A percentile compares a stretch with the other conserved stretches of the same genome.
Conservation (phyloP, 2,888 invertebrate species). For the Rhodophaea formosa region DNA sequence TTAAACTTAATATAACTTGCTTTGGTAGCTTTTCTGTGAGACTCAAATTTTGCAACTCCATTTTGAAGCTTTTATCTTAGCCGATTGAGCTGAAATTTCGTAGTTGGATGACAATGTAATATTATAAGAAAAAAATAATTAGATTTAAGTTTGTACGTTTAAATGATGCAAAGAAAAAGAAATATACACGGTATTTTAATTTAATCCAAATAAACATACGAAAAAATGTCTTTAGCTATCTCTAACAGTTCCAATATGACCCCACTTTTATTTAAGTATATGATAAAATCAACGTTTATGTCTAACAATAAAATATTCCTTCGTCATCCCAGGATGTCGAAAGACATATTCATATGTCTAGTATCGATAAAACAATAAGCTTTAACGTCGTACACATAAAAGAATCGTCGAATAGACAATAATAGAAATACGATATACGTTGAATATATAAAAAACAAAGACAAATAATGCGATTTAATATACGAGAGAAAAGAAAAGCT, state of each 20-base stretch:
- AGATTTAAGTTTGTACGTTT: no score
- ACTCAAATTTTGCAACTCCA: no score
- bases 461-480: slow-evolving; percentile 1
- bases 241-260: not conserved
- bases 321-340: not conserved
- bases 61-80: no score
- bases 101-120: no score
- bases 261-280: not conserved
- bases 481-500: not conserved
- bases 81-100: no score
- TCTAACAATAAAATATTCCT: not conserved
- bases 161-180: no score
- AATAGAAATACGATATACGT: not conserved
- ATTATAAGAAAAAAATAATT: no score
- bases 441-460: slow-evolving; percentile 1
- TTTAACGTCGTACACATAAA: not conserved
- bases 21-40: no score
- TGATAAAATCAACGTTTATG: not conserved
- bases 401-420: not conserved
- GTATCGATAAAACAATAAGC: not conserved
- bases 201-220: no score
- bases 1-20: no score
- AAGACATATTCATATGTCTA: not conserved
- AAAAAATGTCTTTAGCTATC: no score
- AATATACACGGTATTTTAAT: no score